These are phyloP conservation scores for Frankliniella intonsa DNA, from an alignment of 2,888 invertebrate genomes.

Conservation along the genomic window DNA sequence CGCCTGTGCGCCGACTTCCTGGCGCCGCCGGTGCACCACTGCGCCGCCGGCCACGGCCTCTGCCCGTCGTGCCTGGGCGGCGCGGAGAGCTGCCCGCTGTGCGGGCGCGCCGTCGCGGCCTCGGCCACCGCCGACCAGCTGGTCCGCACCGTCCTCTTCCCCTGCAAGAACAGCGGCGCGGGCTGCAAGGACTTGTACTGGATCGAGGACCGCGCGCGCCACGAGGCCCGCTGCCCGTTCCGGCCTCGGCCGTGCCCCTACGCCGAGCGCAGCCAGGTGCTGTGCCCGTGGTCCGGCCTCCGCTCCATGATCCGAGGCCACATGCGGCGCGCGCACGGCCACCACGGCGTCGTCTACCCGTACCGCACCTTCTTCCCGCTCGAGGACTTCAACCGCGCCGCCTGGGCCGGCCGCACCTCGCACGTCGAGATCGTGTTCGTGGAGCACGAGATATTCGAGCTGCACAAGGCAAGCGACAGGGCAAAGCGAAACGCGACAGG, in stretches of 20 bases:
- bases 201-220: slow-evolving; percentile 14
- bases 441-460: slow-evolving; percentile 18
- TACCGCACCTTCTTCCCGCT: slow-evolving; percentile 24
- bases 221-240: background rate
- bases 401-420: slow-evolving; percentile 8
- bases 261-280: background rate
- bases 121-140: background rate
- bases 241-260: slow-evolving; percentile 1
- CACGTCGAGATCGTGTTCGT: slow-evolving; percentile 24
- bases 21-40: background rate
- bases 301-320: slow-evolving; percentile 1
- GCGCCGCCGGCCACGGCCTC: slow-evolving; percentile 6
- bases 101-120: background rate
- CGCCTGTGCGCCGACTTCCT: background rate
- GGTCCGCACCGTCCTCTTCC: slow-evolving; percentile 1
- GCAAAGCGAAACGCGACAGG: too few relatives aligned
- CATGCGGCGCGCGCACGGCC: slow-evolving; percentile 22
- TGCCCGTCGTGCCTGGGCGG: background rate
- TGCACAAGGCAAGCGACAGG: background rate
- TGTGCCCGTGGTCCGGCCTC: slow-evolving; percentile 4
- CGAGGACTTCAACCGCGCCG: background rate
- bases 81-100: background rate
- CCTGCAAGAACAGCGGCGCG: slow-evolving; percentile 14
- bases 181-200: slow-evolving; percentile 12
- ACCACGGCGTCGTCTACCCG: slow-evolving; percentile 16